Base-by-base conservation (phyloP, 2,113 vertebrate genomes). In the Seriola aureovittata region DNA sequence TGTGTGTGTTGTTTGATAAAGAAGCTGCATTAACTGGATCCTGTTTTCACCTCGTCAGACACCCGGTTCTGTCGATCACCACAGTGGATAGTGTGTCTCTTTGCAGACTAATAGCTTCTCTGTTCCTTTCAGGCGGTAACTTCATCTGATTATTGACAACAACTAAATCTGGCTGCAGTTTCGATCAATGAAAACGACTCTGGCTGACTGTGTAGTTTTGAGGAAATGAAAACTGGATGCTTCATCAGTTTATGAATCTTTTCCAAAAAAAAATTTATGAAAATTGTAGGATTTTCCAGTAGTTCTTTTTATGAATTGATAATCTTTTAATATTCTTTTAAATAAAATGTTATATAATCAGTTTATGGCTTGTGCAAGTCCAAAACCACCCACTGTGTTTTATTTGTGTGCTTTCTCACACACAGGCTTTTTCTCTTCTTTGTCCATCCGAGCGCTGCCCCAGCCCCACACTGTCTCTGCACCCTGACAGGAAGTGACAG, bases 1-100 rank as follows among this genome's bases (percentile, higher is more conserved):
- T 55, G n/a, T 25, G n/a, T 55, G 54, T 23, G 54, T 17, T 48
- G 67, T 71, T 73, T 81, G 69, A 81, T 81, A 36, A 80, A 89
- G 44, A 82, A 65, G 59, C 57, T 63, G n/a, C 58, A 64, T 79
- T 83, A 54, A 46, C 54, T 34, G 75, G 57, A 79, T 80, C 76
- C 67, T 50, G 54, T 73, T 84, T 83, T 40, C 62, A 29, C 32
- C 34, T 75, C 59, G 67, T 57, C 65, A 50, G 78, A 75, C 65
- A 1, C 0, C 23, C 57, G 16, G 57, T 10, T 4, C 60, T 36
- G 69, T 73, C n/a, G 76, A 25, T 78, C 42, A 55, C 60, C 68
- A 29, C 59, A 7, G 19, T 70, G 72, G 55, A 68, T 69, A 2
- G 21, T 23, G 25, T 67, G 29, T 69, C 23, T 55, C 36, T 52